Base-by-base conservation (phyloP, 2,797 vertebrate species). In the Saxicola maurus region DNA sequence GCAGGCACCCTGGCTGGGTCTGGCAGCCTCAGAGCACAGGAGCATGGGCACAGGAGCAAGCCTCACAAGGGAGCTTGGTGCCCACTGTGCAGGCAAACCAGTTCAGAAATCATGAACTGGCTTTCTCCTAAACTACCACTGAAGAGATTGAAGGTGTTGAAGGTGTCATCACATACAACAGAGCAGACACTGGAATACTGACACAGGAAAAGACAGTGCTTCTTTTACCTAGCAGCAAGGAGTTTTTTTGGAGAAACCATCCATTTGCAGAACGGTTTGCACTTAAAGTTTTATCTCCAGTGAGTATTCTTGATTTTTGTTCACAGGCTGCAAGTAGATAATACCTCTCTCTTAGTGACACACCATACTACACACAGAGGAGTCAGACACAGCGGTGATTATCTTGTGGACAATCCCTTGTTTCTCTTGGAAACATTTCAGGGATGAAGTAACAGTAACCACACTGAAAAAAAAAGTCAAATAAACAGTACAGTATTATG, bases 391-490 rank as follows among this genome's bases (percentile, higher is more conserved):
- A 88, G 84, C 4, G 56, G 92, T 92, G 93, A 91, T 95, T 95
- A 92, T 92, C 80, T 90, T 93, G 92, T 7, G 90, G 93, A 92
- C 55, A 51, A 88, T 73, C 77, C 64, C 49, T 93, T 52, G 38
- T 93, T 96, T 95, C 77, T 96, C 89, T 96, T 96, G 96, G 96
- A 97, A 95, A 89, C 0, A 0, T 93, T 93, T 94, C 95, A 95
- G 77, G 77, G 90, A 95, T 95, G 95, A 96, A 96, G 95, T 94
- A 96, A 95, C 74, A 91, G 87, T 90, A 95, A 96, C 94, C 94
- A 92, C 84, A 82, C 4, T 71, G 72, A 79, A 72, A 90, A 72
- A 90, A 92, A 88, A 88, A 94, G 80, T 94, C 87, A 94, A 95
- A 79, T 68, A 96, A 96, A 94, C 89, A 97, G 91, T 86, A 77